Evolutionary conservation across 2,888 invertebrate species (phyloP), one percentile per base, ranked within the genome.

Genomic region (Coenonympha glycerion): DNA sequence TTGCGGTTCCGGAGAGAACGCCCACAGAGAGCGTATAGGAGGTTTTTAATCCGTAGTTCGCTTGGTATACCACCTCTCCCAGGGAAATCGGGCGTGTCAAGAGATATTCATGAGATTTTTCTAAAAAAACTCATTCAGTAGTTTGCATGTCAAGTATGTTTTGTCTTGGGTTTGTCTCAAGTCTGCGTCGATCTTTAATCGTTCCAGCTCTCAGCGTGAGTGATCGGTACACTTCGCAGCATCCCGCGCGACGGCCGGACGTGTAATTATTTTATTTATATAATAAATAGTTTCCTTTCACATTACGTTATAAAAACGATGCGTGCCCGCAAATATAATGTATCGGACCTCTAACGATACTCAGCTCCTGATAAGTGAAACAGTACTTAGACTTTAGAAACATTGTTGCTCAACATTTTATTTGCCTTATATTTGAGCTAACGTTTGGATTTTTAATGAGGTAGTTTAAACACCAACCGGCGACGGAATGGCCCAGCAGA

Each of bases 191-290:
- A 11, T 15, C 39, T 50, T 58, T 64, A 62, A 65, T 65, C 61
- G 58, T 53, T 55, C 58, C 24, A 49, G 55, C 55, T 56, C 57
- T 56, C 54, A 44, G 56, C 57, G 62, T 74, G 78, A 79, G 55
- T 71, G 76, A 78, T 79, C 55, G 61, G 56, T 60, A 60, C 67
- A 69, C 67, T 66, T 63, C 59, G 64, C 67, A 52, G 69, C 73
- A 74, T 79, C 77, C 77, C 74, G 74, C 73, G 75, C 58, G 71
- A 74, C 67, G 60, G 52, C 47, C 53, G 48, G 52, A 61, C 66
- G 61, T 72, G 72, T 75, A 82, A 81, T 83, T 79, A 82, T 83
- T 76, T 77, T 77, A 82, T 82, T 81, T 77, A 76, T 74, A 66
- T 71, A 70, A 81, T 71, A 75, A 76, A 82, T 76, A 68, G 76